Evolutionary conservation across 1,140 invertebrate genomes (phyloP).

Genomic region (Drosophila micromelanica): DNA sequence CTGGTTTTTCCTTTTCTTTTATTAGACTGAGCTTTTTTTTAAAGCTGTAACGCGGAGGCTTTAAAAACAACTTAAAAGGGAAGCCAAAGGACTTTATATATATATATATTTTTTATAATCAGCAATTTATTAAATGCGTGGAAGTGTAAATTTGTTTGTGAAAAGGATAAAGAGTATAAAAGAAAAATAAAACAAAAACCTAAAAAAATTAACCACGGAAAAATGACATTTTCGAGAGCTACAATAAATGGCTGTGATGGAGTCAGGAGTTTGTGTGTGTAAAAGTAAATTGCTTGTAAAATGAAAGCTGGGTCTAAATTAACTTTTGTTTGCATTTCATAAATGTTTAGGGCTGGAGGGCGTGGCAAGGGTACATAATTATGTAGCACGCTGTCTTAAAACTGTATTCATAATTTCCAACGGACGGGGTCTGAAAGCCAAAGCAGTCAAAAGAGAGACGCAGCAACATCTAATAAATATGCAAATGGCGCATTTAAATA

Average conservation of each 20-base stretch:
- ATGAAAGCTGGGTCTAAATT: slow-evolving; percentile 81
- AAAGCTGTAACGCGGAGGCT: background rate
- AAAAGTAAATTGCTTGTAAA: slow-evolving; percentile 80
- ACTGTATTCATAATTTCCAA: slow-evolving; percentile 63
- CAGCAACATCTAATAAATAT: slow-evolving; percentile 75
- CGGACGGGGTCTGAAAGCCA: slow-evolving; percentile 33
- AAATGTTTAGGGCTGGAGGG: slow-evolving; percentile 47
- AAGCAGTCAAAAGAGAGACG: slow-evolving; percentile 22
- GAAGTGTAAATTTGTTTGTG: slow-evolving; percentile 77
- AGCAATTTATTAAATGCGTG: slow-evolving; percentile 78
- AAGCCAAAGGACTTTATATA: background rate
- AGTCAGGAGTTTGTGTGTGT: background rate
- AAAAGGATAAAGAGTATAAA: slow-evolving; percentile 59
- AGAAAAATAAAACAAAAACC: slow-evolving; percentile 10
- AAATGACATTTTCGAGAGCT: slow-evolving; percentile 56
- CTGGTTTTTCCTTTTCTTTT: background rate
- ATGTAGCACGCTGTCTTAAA: slow-evolving; percentile 74
- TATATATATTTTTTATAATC: slow-evolving; percentile 43
- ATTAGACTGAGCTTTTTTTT: slow-evolving; percentile 6
- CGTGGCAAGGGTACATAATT: slow-evolving; percentile 63
- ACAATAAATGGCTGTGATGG: slow-evolving; percentile 38
- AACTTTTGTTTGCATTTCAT: slow-evolving; percentile 83
- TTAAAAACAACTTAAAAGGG: background rate
- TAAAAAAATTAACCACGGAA: slow-evolving; percentile 25
- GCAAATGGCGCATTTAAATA: slow-evolving; percentile 82